Percentiles rank a stretch among this genome's conserved stretches.
Evolutionary conservation across 2,888 invertebrate species (phyloP).

Genomic region (Cerastis rubricosa): DNA sequence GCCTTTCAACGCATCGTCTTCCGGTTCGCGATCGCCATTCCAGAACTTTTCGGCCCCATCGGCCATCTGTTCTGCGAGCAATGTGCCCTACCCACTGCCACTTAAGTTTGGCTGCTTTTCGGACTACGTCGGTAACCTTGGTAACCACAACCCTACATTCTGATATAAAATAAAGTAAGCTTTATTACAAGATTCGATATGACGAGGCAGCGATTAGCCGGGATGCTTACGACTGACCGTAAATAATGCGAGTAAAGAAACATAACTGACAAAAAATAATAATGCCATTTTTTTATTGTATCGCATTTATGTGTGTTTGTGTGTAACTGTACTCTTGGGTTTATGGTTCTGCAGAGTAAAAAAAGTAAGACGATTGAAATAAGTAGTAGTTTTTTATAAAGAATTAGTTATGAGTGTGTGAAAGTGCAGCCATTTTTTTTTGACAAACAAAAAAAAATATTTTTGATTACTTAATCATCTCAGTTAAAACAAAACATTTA

Average conservation of each 20-base stretch:
- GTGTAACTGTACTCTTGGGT: constrained; percentile 69
- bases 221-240: constrained; percentile 83
- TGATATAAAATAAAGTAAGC: background rate
- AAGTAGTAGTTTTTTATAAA: background rate
- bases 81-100: too few relatives aligned
- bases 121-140: too few relatives aligned
- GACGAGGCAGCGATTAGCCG: constrained; percentile 82
- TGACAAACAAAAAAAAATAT: background rate
- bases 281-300: constrained; percentile 82
- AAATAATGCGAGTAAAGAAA: constrained; percentile 81
- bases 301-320: constrained; percentile 79
- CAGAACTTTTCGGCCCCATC: too few relatives aligned
- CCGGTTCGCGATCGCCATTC: too few relatives aligned
- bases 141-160: background rate
- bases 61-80: too few relatives aligned
- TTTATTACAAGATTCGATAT: constrained; percentile 61
- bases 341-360: constrained; percentile 35
- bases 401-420: background rate
- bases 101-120: too few relatives aligned
- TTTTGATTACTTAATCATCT: background rate
- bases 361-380: background rate
- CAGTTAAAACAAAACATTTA: background rate
- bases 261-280: constrained; percentile 73
- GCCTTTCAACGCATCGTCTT: too few relatives aligned
- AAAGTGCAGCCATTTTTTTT: background rate